Conservation (phyloP, 2,888 invertebrate species). For the Polymixis lichenea region DNA sequence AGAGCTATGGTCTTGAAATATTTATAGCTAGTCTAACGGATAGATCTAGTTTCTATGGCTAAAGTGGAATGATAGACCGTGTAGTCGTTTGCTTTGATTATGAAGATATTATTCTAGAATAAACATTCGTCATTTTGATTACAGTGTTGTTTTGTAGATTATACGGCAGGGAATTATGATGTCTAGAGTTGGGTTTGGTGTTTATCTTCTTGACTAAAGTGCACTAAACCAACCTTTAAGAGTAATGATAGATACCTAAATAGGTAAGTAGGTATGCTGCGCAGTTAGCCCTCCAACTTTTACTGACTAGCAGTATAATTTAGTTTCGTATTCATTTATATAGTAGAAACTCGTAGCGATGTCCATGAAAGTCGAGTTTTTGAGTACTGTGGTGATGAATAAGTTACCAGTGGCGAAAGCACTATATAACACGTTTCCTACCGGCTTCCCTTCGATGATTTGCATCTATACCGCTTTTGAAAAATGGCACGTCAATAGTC, state of each 20-base stretch:
- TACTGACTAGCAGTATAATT: neutral
- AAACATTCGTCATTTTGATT: constrained; percentile 51
- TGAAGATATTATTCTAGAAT: constrained; percentile 45
- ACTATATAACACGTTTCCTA: no score
- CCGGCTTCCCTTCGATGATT: no score
- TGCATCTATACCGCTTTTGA: no score
- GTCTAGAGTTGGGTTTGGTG: neutral
- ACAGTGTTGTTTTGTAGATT: constrained; percentile 21
- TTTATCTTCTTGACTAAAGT: constrained; percentile 37
- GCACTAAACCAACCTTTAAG: neutral
- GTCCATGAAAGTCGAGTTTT: neutral
- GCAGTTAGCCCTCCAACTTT: neutral
- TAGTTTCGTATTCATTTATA: neutral
- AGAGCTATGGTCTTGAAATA: constrained; percentile 42
- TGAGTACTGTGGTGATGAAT: neutral
- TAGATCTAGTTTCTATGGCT: constrained; percentile 28
- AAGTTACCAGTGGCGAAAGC: no score
- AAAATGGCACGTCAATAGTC: no score
- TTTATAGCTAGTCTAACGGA: constrained; percentile 38
- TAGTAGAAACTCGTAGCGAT: neutral
- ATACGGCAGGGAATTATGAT: constrained; percentile 17
- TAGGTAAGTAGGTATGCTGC: neutral
- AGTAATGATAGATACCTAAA: neutral
- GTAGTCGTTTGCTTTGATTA: constrained; percentile 42
- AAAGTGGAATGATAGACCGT: constrained; percentile 43